Evolutionary conservation across 2,113 vertebrate genomes (phyloP), one percentile per base, ranked within the genome.

Genomic region (Marmota monax): DNA sequence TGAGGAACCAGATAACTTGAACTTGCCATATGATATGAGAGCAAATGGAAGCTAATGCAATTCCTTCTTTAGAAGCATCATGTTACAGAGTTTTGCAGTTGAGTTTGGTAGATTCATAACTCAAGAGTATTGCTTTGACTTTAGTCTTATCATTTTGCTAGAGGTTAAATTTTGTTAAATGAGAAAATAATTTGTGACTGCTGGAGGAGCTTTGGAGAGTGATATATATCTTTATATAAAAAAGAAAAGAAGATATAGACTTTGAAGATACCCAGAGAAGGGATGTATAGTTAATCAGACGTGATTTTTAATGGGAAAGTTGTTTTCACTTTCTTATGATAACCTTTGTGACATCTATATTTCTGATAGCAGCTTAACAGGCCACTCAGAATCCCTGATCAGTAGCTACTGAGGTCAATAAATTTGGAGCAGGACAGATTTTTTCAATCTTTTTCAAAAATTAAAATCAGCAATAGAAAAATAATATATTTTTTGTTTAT

Each of bases 81-180:
- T 8, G n/a, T 87, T 94, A 20, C 83, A 58, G 63, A 22, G 17
- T 9, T 39, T 77, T 56, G 72, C 32, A 14, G 25, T 70, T 53
- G 76, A 25, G 70, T 53, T 82, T n/a, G 25, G 45, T 29, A 42
- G 42, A 7, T 53, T 92, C 10, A 9, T 42, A 72, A 82, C n/a
- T 48, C 17, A 29, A 29, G 80, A 92, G 11, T 67, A 85, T 56
- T 42, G 11, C 95, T 94, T 73, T 90, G 72, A 83, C 6, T 65
- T 92, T 84, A 65, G 53, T 74, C 72, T 84, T 51, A 25, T 48
- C 39, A 53, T 82, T 29, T 56, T 58, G 13, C 74, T 34, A 84
- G 51, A 76, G 80, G 32, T 93, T 95, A 92, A 84, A 78, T 32
- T 90, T 84, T 90, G 42, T 90, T 80, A 58, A 94, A 14, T 78